Evolutionary conservation across 2,113 vertebrate species (phyloP), one percentile per base, ranked within the genome.

Genomic region (Salvelinus alpinus): DNA sequence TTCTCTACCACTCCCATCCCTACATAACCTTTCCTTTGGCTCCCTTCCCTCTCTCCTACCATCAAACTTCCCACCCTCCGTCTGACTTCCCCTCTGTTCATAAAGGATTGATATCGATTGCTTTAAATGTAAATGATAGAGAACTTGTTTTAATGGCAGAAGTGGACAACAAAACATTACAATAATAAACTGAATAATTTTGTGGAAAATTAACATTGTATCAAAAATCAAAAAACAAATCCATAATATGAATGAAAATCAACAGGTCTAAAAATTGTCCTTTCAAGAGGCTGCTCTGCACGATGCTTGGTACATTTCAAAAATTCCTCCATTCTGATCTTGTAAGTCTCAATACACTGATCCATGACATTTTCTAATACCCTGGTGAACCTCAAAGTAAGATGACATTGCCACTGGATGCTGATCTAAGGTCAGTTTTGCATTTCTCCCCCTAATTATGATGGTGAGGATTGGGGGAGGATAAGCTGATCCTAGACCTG

Each of bases 121-220:
- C n/a, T 24, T 62, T 22, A 22, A 34, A 68, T 14, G 31, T 38
- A 34, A 20, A 80, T 34, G n/a, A 74, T 60, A 2, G 71, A 73
- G 78, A 80, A 82, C 73, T 76, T 62, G 18, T 90, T 75, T 91
- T 92, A 90, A 90, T 91, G 76, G 86, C 69, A 59, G 27, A 83
- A 72, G 16, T 80, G 54, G 84, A 31, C 14, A 87, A 88, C 47
- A 82, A 88, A 83, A 48, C 8, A 27, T 62, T 62, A 85, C 25
- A 86, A 22, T 83, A 83, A 89, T 83, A 83, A 89, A 82, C 73
- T 22, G 72, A 76, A 38, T 81, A 3, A 72, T 72, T 66, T 57
- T 74, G 72, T 82, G 75, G 77, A 82, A 86, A 72, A 72, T 82
- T 64, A 78, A 79, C n/a, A 80, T 77, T 72, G 67, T 75, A 73